phyloP scores from a whole-genome alignment of 2,888 invertebrate species.

The Acronicta leporina region DNA sequence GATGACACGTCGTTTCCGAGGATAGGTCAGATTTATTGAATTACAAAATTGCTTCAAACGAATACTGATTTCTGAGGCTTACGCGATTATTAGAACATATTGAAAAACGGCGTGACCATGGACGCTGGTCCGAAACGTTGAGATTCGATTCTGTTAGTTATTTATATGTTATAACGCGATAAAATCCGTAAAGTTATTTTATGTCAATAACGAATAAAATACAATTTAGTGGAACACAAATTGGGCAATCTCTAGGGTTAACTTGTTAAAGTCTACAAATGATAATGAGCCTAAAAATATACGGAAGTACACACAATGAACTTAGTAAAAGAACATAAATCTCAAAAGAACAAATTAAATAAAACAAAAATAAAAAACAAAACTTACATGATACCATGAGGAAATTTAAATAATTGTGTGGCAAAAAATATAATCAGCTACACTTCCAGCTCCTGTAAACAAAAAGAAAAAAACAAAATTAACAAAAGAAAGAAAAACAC shows the following conservation, averaged over 20 bases:
- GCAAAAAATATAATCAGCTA: slow-evolving; percentile 67
- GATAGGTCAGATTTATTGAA: not conserved
- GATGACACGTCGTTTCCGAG: not conserved
- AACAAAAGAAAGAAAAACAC: slow-evolving; percentile 63
- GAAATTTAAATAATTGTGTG: slow-evolving; percentile 77
- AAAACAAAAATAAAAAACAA: slow-evolving; percentile 70
- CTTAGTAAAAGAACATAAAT: not conserved
- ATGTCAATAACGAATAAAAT: too few species aligned
- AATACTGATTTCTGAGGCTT: too few species aligned
- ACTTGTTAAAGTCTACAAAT: not conserved
- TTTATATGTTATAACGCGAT: too few species aligned
- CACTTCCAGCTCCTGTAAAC: slow-evolving; percentile 78
- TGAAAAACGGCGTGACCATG: too few species aligned
- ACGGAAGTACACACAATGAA: not conserved
- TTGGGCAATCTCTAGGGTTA: not conserved
- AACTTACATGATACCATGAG: slow-evolving; percentile 90
- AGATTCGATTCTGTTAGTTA: too few species aligned
- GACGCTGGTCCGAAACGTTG: too few species aligned
- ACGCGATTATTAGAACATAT: too few species aligned
- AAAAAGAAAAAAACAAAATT: slow-evolving; percentile 72
- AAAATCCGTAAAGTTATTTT: too few species aligned
- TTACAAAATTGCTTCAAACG: not conserved
- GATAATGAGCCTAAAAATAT: not conserved
- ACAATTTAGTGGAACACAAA: not conserved
- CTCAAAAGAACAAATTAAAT: slow-evolving; percentile 37